Evolutionary conservation across 2,113 vertebrate genomes (phyloP).

Genomic region (Pelecanoides urinatrix): DNA sequence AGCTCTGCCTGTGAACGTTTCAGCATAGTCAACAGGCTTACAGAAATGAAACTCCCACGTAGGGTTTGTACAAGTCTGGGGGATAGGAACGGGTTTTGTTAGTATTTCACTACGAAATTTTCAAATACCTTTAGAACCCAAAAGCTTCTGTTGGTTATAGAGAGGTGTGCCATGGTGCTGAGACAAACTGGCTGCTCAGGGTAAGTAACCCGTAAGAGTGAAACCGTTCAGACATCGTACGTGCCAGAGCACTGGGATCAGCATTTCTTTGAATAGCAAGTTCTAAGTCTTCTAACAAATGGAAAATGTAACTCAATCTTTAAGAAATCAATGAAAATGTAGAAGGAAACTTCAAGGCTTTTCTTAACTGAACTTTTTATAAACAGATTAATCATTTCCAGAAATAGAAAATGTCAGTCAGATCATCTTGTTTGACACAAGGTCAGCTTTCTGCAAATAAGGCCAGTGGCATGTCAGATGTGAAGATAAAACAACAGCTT

Average conservation of each 20-base stretch:
- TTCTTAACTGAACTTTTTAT: constrained; percentile 43
- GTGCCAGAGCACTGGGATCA: not conserved
- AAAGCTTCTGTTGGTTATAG: not conserved
- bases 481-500: constrained; percentile 38
- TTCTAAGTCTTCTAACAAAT: not conserved
- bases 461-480: constrained; percentile 14
- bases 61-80: not conserved
- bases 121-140: not conserved
- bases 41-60: not conserved
- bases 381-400: constrained; percentile 70
- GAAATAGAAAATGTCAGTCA: constrained; percentile 52
- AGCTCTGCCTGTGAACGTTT: not conserved
- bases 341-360: constrained; percentile 31
- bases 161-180: not conserved
- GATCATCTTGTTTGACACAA: constrained; percentile 4
- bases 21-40: not conserved
- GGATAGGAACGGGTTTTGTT: not conserved
- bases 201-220: not conserved
- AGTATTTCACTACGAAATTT: not conserved
- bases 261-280: not conserved
- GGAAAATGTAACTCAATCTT: constrained; percentile 12
- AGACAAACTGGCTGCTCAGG: not conserved
- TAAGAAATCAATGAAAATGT: constrained; percentile 6
- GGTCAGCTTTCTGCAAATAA: constrained; percentile 30
- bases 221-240: rapidly evolving